phyloP scores from a whole-genome alignment of 2,888 invertebrate genomes.

The Serrognathus titanus region DNA sequence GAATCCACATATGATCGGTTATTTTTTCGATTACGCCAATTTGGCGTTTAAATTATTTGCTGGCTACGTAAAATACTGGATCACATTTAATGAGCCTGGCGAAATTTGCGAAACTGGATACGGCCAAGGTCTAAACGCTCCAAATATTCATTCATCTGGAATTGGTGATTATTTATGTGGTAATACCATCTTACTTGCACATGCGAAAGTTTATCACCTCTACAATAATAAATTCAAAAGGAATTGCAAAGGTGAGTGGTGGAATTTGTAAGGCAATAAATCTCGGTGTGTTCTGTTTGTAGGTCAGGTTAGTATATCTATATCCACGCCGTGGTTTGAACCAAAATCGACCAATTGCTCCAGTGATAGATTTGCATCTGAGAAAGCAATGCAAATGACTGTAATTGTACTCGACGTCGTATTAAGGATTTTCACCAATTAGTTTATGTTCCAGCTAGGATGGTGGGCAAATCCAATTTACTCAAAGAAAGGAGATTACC shows the following conservation, averaged over 20 bases:
- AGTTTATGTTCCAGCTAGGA: slow-evolving; percentile 42
- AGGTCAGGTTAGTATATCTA: slow-evolving; percentile 60
- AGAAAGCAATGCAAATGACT: slow-evolving; percentile 54
- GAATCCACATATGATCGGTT: slow-evolving; percentile 54
- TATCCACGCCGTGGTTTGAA: slow-evolving; percentile 56
- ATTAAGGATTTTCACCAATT: neutral
- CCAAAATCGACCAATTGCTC: slow-evolving; percentile 32
- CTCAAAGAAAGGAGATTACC: slow-evolving; percentile 52
- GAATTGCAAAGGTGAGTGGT: slow-evolving; percentile 31
- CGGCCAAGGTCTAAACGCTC: slow-evolving; percentile 47
- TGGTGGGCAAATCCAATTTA: slow-evolving; percentile 52
- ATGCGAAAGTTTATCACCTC: slow-evolving; percentile 60
- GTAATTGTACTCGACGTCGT: slow-evolving; percentile 43
- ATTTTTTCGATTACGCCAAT: slow-evolving; percentile 60
- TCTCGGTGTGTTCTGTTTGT: slow-evolving; percentile 53
- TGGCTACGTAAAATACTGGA: slow-evolving; percentile 50
- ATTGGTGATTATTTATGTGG: slow-evolving; percentile 60
- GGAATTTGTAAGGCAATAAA: slow-evolving; percentile 53
- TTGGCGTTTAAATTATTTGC: slow-evolving; percentile 46
- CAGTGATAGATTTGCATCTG: slow-evolving; percentile 53
- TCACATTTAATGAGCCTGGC: slow-evolving; percentile 55
- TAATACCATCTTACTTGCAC: slow-evolving; percentile 62
- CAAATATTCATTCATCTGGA: slow-evolving; percentile 52
- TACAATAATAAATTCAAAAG: slow-evolving; percentile 53
- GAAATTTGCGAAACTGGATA: slow-evolving; percentile 40